A percentile compares a stretch with the other conserved stretches of the same genome.
These are phyloP conservation scores for Ylistrum balloti DNA, from an alignment of 1,140 invertebrate genomes.

Conservation along the genomic window DNA sequence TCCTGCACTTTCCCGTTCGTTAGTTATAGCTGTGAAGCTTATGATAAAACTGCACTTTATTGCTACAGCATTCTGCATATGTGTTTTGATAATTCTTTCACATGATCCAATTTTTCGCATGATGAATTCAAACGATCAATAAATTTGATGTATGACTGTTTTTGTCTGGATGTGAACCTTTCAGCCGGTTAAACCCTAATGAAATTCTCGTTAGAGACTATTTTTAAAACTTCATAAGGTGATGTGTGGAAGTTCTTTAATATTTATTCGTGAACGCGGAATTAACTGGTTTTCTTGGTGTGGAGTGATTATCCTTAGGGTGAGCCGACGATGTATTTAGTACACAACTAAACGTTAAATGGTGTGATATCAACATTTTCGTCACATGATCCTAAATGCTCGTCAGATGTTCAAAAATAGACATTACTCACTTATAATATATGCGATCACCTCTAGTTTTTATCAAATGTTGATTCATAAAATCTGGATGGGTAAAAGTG, in stretches of 20 bases:
- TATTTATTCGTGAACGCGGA: not conserved
- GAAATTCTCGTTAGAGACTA: not conserved
- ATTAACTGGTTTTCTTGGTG: not conserved
- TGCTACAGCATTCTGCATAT: not conserved
- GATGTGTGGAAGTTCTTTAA: not conserved
- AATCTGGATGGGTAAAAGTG: not conserved
- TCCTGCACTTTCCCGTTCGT: no score
- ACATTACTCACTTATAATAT: not conserved
- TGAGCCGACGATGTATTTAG: not conserved
- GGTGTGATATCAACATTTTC: not conserved
- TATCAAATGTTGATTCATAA: not conserved
- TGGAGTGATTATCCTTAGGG: not conserved
- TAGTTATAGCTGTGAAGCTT: no score
- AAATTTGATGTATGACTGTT: not conserved
- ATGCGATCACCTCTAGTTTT: not conserved
- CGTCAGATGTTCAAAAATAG: slow-evolving; percentile 7
- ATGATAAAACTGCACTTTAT: not conserved
- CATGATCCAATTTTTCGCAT: not conserved
- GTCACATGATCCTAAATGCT: not conserved
- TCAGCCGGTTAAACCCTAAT: not conserved
- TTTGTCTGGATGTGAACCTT: not conserved
- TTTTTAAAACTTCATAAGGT: not conserved
- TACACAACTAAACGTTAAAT: not conserved
- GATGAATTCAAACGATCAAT: not conserved
- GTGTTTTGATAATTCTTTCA: not conserved